phyloP scores from a whole-genome alignment of 2,888 invertebrate genomes.

The Colletes collaris region DNA sequence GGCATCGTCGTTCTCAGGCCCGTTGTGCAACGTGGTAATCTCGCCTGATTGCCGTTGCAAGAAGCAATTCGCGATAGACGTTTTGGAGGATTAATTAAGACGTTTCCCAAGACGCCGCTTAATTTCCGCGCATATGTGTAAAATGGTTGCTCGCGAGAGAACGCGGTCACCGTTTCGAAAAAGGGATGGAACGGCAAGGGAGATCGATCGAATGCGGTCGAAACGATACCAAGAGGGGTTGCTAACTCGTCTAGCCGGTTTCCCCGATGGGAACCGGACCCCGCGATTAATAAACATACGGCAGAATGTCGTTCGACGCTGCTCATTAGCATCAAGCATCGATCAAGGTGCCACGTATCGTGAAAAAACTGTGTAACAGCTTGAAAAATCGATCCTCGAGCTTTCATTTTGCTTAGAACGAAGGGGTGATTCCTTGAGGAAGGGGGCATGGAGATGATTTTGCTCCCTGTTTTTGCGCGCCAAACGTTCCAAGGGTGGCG shows the following conservation, averaged over 20 bases:
- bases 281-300: slow-evolving; percentile 70
- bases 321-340: slow-evolving; percentile 67
- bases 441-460: slow-evolving; percentile 3
- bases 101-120: slow-evolving; percentile 66
- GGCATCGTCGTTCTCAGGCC: slow-evolving; percentile 61
- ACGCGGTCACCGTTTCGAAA: slow-evolving; percentile 13
- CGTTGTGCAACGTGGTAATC: slow-evolving; percentile 70
- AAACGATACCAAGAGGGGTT: slow-evolving; percentile 49
- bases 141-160: background rate
- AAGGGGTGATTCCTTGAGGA: background rate
- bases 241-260: slow-evolving; percentile 60
- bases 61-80: slow-evolving; percentile 68
- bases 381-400: slow-evolving; percentile 35
- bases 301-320: slow-evolving; percentile 66
- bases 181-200: background rate
- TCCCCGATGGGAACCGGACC: slow-evolving; percentile 57
- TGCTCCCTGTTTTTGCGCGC: slow-evolving; percentile 21
- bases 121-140: slow-evolving; percentile 45
- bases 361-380: slow-evolving; percentile 15
- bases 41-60: slow-evolving; percentile 67
- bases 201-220: slow-evolving; percentile 26
- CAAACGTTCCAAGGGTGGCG: slow-evolving; percentile 6
- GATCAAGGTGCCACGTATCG: slow-evolving; percentile 44
- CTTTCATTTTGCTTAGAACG: slow-evolving; percentile 4
- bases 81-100: slow-evolving; percentile 70